Percentiles rank a stretch among this genome's conserved stretches.
These are phyloP conservation scores for Holotrichia oblita DNA, from an alignment of 1,140 invertebrate genomes.

Conservation along the genomic window DNA sequence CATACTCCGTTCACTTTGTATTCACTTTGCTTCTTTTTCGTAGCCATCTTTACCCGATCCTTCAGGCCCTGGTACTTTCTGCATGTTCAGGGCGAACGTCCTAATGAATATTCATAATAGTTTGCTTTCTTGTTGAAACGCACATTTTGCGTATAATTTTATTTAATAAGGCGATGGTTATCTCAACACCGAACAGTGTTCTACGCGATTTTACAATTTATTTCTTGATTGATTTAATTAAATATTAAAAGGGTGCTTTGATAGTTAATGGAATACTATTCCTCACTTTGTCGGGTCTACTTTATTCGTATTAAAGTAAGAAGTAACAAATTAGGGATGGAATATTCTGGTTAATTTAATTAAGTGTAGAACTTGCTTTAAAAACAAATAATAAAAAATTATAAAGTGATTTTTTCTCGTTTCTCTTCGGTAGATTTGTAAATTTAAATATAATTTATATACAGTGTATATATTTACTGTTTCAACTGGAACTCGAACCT, in stretches of 20 bases:
- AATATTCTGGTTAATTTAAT: too few relatives aligned
- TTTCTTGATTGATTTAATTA: neutral
- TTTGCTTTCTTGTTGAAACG: constrained; percentile 12
- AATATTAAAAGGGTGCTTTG: neutral
- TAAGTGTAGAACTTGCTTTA: too few relatives aligned
- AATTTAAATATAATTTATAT: too few relatives aligned
- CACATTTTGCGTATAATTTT: constrained; percentile 13
- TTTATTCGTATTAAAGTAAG: neutral
- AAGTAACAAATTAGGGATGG: too few relatives aligned
- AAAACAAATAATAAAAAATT: too few relatives aligned
- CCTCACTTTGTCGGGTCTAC: neutral
- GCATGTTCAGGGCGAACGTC: neutral
- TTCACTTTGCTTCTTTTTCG: neutral
- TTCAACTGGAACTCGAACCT: too few relatives aligned
- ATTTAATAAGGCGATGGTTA: constrained; percentile 18
- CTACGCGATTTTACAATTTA: constrained; percentile 21
- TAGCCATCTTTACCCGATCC: neutral
- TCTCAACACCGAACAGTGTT: neutral
- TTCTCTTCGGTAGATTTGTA: too few relatives aligned
- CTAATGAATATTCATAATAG: constrained; percentile 24
- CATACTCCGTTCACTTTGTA: neutral
- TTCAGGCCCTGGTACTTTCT: neutral
- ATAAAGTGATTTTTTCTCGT: too few relatives aligned
- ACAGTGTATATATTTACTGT: too few relatives aligned
- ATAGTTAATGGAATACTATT: neutral